Base-by-base conservation (phyloP, 2,797 vertebrate genomes). In the Enteromius radiatus region DNA sequence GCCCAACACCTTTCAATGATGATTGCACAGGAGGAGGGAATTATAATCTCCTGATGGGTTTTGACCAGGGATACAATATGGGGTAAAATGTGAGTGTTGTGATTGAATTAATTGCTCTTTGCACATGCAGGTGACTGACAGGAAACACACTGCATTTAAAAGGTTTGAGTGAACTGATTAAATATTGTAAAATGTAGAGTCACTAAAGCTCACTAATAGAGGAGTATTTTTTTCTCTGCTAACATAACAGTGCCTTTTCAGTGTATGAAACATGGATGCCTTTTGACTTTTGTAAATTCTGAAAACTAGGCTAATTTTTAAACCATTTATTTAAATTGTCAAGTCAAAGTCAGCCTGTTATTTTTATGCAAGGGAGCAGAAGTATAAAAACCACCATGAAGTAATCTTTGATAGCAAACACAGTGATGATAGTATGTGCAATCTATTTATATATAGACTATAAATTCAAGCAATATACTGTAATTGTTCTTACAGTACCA, bases 1-100 rank as follows among this genome's bases (percentile, higher is more conserved):
- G 91, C 89, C 92, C 91, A 94, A 94, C 93, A 95, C 93, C 92
- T 94, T 94, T 93, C 93, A 94, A 94, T 95, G 89, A 92, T 94
- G 92, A 95, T 94, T 95, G 93, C 92, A 92, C 93, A 93, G 91
- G 90, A 93, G 91, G 90, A 90, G 87, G 86, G 89, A 90, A 93
- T 94, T 85, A 82, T 92, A 91, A 88, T 69, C 84, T 87, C 87
- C 80, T 90, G 89, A 89, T 76, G 87, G 89, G 86, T 88, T 89
- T 85, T 70, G 47, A 84, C 80, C 76, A 77, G 65, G 33, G 59
- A 80, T 76, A 77, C 73, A 67, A 87, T 84, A 56, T 67, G 67
- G 79, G 63, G 69, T 70, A 63, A 68, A 83, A 59, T 74, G 76
- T 65, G 70, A 82, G 71, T 77, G 79, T 76, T 84, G 81, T 74